These are phyloP conservation scores for Cryptus viduatorius DNA, from an alignment of 2,888 invertebrate species.

Conservation along the genomic window DNA sequence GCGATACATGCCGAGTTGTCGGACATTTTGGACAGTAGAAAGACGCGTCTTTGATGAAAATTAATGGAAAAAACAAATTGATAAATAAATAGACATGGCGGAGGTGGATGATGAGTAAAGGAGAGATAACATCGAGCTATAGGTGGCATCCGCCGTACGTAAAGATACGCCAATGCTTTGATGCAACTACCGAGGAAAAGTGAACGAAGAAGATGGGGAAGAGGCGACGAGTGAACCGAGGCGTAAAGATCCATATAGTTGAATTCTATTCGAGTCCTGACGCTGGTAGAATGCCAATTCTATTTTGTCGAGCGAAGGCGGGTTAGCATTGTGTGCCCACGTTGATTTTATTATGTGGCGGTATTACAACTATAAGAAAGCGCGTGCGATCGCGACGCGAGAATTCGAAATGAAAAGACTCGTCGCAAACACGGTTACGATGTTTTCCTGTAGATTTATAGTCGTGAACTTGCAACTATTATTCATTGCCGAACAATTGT, in stretches of 20 bases:
- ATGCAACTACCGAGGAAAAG: conserved; percentile 24
- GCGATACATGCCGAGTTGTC: no score
- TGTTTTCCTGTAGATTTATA: neutral
- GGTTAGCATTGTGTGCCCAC: conserved; percentile 81
- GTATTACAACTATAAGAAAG: conserved; percentile 39
- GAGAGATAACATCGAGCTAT: no score
- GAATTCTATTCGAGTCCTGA: conserved; percentile 82
- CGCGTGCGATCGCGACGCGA: conserved; percentile 2
- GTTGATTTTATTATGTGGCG: conserved; percentile 81
- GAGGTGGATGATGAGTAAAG: no score
- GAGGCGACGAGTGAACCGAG: conserved; percentile 61
- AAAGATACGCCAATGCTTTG: no score
- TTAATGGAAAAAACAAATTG: no score
- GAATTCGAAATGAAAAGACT: conserved; percentile 13
- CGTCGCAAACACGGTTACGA: neutral
- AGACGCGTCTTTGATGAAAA: no score
- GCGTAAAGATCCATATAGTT: conserved; percentile 80
- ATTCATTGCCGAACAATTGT: neutral
- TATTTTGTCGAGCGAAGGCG: conserved; percentile 83
- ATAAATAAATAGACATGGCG: no score
- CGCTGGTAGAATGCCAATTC: conserved; percentile 82
- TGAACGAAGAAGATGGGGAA: conserved; percentile 39
- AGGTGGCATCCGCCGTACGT: no score
- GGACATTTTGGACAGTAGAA: no score
- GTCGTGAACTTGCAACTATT: neutral